phyloP scores from a whole-genome alignment of 35 echinoderm and acorn worm species.

The Hemicentrotus pulcherrimus region DNA sequence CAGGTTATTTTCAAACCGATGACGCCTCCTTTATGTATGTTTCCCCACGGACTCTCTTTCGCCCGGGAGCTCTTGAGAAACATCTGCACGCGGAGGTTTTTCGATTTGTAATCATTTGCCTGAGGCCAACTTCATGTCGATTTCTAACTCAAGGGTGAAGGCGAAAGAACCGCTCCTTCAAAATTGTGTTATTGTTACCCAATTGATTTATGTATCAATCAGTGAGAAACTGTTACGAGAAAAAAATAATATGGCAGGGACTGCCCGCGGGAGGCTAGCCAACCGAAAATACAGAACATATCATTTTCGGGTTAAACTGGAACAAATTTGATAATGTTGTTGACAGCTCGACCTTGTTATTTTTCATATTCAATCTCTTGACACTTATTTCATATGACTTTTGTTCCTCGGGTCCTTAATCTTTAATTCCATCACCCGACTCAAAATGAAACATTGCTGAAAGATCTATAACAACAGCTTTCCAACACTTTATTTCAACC shows the following conservation, averaged over 20 bases:
- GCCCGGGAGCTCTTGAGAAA: neutral
- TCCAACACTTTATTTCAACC: neutral
- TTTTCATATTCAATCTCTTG: neutral
- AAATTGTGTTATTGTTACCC: neutral
- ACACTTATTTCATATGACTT: neutral
- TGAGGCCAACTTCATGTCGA: neutral
- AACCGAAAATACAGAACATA: neutral
- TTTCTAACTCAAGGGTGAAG: neutral
- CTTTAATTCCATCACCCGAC: neutral
- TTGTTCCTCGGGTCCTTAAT: neutral
- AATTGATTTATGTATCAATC: neutral
- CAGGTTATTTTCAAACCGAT: too few species aligned
- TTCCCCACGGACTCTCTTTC: neutral
- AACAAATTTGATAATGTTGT: neutral
- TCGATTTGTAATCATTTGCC: neutral
- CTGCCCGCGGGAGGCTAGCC: neutral
- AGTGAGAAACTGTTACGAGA: neutral
- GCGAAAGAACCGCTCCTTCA: neutral
- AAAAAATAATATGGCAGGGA: neutral
- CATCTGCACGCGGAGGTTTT: neutral
- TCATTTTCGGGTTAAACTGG: neutral
- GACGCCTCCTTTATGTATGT: too few species aligned
- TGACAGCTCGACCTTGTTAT: neutral
- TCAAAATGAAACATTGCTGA: neutral
- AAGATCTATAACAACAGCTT: neutral